phyloP scores from a whole-genome alignment of 2,113 vertebrate genomes.

The Hippopotamus amphibius region DNA sequence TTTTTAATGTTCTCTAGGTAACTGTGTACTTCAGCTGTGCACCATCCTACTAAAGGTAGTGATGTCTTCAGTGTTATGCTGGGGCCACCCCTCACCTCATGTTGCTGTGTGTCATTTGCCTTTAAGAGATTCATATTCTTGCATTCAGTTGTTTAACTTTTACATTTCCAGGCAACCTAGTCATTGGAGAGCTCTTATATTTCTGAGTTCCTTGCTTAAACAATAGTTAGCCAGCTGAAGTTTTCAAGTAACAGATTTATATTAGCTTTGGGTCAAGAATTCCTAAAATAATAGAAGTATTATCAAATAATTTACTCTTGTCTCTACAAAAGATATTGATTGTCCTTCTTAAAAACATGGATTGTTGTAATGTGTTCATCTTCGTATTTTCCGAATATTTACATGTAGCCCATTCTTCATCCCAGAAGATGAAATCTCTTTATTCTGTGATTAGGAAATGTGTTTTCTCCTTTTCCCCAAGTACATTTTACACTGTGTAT shows the following conservation, averaged over 20 bases:
- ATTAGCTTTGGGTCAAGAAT: not conserved
- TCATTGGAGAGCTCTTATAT: constrained; percentile 12
- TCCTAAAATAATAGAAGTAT: constrained; percentile 19
- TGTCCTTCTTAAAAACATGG: not conserved
- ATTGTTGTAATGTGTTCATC: not conserved
- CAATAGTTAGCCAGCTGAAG: constrained; percentile 21
- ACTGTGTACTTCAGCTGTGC: not conserved
- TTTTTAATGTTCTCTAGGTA: not conserved
- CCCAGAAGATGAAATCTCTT: not conserved
- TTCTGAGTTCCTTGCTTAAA: constrained; percentile 19
- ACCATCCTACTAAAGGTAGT: not conserved
- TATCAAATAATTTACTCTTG: not conserved
- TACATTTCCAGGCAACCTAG: constrained; percentile 28
- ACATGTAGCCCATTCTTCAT: not conserved
- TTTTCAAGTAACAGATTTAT: not conserved
- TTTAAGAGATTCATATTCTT: not conserved
- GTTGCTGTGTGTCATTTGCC: not conserved
- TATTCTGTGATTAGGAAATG: not conserved
- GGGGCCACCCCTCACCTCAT: not conserved
- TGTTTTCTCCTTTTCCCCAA: not conserved
- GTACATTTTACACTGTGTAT: not conserved
- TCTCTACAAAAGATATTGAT: not conserved
- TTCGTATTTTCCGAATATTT: not conserved
- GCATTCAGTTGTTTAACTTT: constrained; percentile 8
- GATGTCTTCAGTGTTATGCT: not conserved